Evolutionary conservation across 2,113 vertebrate genomes (phyloP).

Genomic region (Nematolebias whitei): DNA sequence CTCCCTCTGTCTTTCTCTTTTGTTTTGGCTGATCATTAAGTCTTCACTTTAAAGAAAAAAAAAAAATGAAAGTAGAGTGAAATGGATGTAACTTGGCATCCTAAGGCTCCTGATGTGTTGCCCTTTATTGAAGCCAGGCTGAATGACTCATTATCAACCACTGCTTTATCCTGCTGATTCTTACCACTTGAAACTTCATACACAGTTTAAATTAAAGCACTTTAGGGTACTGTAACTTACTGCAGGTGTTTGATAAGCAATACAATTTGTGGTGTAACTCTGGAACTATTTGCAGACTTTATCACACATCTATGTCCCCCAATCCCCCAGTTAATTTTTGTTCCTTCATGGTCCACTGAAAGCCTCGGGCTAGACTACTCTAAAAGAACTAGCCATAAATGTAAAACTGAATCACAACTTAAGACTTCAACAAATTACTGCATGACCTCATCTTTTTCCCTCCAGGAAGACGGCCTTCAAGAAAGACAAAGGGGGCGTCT

Average conservation of each 20-base stretch:
- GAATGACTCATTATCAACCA: constrained; percentile 2
- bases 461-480: constrained; percentile 42
- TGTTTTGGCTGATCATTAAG: constrained; percentile 31
- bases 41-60: constrained; percentile 2
- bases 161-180: constrained; percentile 1
- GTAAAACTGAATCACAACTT: constrained; percentile 49
- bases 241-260: neutral
- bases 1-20: constrained; percentile 34
- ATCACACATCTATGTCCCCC: neutral
- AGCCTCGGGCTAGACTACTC: constrained; percentile 24
- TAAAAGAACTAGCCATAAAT: constrained; percentile 48
- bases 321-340: neutral
- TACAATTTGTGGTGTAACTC: constrained; percentile 1
- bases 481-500: constrained; percentile 35
- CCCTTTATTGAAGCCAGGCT: neutral
- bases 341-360: constrained; percentile 6
- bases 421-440: constrained; percentile 24
- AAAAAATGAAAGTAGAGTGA: neutral
- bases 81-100: constrained; percentile 1
- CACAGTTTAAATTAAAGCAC: neutral
- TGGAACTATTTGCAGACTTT: constrained; percentile 11
- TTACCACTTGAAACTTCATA: neutral
- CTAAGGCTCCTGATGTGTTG: neutral
- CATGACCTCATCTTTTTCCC: constrained; percentile 60
- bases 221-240: neutral